Evolutionary conservation across 2,797 vertebrate species (phyloP), one percentile per base, ranked within the genome.

Genomic region (Melanotaenia trifasciata): DNA sequence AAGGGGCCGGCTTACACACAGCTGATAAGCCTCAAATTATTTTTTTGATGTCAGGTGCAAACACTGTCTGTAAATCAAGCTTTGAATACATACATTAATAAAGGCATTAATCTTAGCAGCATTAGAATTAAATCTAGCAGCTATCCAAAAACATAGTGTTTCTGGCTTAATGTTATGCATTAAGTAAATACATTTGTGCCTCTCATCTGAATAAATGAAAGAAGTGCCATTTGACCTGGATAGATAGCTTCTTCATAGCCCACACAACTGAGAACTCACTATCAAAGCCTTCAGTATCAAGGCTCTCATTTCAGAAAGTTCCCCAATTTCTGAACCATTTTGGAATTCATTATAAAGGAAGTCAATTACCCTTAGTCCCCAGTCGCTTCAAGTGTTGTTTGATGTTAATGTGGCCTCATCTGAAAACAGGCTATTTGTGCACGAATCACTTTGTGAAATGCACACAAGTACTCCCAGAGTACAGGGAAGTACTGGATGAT

Each of bases 1-100:
- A 74, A 65, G 63, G 43, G 66, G 77, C 63, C 16, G 0, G 47
- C 73, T 84, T 74, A 58, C 70, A 71, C 72, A 54, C 58, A 59
- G 63, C 73, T 85, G 63, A 87, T 85, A 72, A 57, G 69, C 69
- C 51, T 28, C 58, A 16, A 56, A 77, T 87, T 83, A 89, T 92
- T 90, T 87, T 77, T 81, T 83, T 81, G 76, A 86, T 7, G 75
- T 64, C 56, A 70, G 54, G 58, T 66, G 58, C 58, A 72, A 71
- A 74, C 80, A 47, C 65, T 67, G 38, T 8, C 71, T 60, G 77
- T 85, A 64, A 85, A 87, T 78, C 83, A 82, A 3, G 6, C 4
- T 12, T 47, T 18, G 20, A 32, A 40, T 62, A 71, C 33, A 57
- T 65, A 58, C 61, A 68, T 70, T 64, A 60, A 47, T 5, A 61